Percentiles rank a stretch among this genome's conserved stretches.
Evolutionary conservation across 2,888 invertebrate genomes (phyloP).

Genomic region (Cantharis nigra): DNA sequence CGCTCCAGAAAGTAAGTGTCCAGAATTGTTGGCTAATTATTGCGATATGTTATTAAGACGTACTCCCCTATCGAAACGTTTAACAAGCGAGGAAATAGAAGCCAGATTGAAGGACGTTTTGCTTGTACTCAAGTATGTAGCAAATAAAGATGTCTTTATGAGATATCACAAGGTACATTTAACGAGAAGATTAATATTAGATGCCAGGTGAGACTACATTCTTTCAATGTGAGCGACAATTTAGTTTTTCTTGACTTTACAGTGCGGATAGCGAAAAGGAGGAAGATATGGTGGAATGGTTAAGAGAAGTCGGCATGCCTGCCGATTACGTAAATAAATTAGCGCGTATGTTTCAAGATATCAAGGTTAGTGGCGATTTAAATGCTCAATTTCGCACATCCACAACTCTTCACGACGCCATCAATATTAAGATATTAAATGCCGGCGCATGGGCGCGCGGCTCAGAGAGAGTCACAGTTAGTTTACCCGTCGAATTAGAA

Average conservation of each 20-base stretch:
- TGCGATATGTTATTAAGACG: constrained; percentile 98
- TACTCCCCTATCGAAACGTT: constrained; percentile 92
- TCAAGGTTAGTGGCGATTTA: constrained; percentile 96
- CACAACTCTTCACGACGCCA: constrained; percentile 81
- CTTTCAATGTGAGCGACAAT: neutral
- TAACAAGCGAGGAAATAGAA: constrained; percentile 97
- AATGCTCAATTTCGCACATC: constrained; percentile 90
- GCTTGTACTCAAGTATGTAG: constrained; percentile 96
- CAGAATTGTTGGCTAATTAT: constrained; percentile 97
- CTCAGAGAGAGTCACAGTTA: constrained; percentile 92
- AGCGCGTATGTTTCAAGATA: constrained; percentile 97
- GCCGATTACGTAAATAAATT: constrained; percentile 99
- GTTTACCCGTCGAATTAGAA: constrained; percentile 95
- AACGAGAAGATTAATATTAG: constrained; percentile 92
- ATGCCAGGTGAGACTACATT: constrained; percentile 63
- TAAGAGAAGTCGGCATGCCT: constrained; percentile 98
- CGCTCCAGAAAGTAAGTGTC: constrained; percentile 96
- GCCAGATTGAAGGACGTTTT: constrained; percentile 89
- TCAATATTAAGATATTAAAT: constrained; percentile 98
- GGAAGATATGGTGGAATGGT: constrained; percentile 99
- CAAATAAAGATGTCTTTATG: constrained; percentile 99
- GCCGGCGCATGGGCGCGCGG: constrained; percentile 98
- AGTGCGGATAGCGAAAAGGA: constrained; percentile 99
- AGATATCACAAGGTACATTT: constrained; percentile 98
- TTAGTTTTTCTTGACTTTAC: neutral